Base-by-base conservation (phyloP, 2,797 vertebrate species). In the Euthynnus affinis region DNA sequence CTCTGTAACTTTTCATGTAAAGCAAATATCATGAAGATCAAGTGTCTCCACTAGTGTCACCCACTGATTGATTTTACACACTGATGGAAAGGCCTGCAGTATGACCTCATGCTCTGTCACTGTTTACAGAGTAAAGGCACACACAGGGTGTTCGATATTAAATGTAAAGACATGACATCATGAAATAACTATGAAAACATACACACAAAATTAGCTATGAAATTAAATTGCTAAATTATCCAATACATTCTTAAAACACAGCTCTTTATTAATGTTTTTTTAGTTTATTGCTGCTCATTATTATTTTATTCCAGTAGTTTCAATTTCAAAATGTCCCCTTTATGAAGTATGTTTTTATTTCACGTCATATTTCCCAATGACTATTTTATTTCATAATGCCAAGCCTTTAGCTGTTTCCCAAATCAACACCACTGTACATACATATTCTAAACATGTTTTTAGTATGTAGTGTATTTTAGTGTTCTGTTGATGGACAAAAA, bases 21-120 rank as follows among this genome's bases (percentile, higher is more conserved):
- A 79, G 53, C 65, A 79, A 76, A 80, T 80, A 76, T 84, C 49
- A 87, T 73, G 69, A 82, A 80, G 81, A 86, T 82, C 53, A 66
- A 85, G 55, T 75, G 55, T 76, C 53, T 42, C 15, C 49, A 53
- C 51, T 23, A 2, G 48, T 69, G 57, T 79, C 70, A 55, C 9
- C 18, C 23, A 42, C 27, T 29, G 48, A 81, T 76, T 68, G 68
- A 64, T 85, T 69, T 49, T 42, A 60, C 34, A 60, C 61, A 37
- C 46, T 42, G 66, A 71, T 27, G 57, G 52, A 82, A 61, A 64
- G 32, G 9, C 23, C 15, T 60, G 25, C 44, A 57, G 23, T 44
- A n/a, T 70, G 68, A 69, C 49, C 46, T 62, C 76, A 71, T 61
- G 44, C 34, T 32, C 22, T 58, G 25, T 57, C 49, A 57, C 14